Conservation (phyloP, 2,797 vertebrate genomes). For the Lutjanus argentimaculatus region DNA sequence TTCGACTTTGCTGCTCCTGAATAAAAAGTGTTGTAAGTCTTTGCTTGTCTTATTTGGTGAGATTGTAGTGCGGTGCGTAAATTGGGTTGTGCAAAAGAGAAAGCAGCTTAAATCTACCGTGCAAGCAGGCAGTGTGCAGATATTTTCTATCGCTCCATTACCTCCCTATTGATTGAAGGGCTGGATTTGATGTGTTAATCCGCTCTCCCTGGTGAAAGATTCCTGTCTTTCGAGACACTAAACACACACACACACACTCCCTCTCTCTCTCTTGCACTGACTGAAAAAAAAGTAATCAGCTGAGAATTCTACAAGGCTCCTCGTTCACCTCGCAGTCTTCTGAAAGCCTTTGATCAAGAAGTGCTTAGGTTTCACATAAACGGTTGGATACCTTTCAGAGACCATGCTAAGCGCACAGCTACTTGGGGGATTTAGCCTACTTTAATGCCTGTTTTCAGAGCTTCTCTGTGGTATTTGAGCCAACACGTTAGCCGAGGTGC, state of each 20-base stretch:
- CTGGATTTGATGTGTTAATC: conserved; percentile 84
- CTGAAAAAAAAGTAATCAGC: conserved; percentile 65
- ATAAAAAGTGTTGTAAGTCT: conserved; percentile 23
- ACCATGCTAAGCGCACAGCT: conserved; percentile 75
- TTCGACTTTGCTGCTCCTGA: not conserved
- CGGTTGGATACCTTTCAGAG: conserved; percentile 80
- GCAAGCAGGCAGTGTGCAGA: conserved; percentile 45
- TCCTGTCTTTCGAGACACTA: conserved; percentile 77
- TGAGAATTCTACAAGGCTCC: conserved; percentile 75
- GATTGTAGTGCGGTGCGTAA: conserved; percentile 18
- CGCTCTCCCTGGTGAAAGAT: conserved; percentile 75
- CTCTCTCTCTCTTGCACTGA: not conserved
- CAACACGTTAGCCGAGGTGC: conserved; percentile 76
- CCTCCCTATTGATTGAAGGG: conserved; percentile 79
- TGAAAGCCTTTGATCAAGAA: conserved; percentile 85
- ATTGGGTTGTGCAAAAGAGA: conserved; percentile 28
- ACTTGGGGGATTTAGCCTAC: conserved; percentile 78
- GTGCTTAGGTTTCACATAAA: conserved; percentile 82
- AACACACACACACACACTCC: conserved; percentile 53
- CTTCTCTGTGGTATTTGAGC: conserved; percentile 78
- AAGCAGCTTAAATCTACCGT: conserved; percentile 44
- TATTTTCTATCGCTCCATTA: conserved; percentile 74
- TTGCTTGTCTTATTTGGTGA: conserved; percentile 18
- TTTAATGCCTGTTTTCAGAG: conserved; percentile 85
- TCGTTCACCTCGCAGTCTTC: conserved; percentile 73